Evolutionary conservation across 2,113 vertebrate genomes (phyloP), one percentile per base, ranked within the genome.

Genomic region (Albula goreensis): DNA sequence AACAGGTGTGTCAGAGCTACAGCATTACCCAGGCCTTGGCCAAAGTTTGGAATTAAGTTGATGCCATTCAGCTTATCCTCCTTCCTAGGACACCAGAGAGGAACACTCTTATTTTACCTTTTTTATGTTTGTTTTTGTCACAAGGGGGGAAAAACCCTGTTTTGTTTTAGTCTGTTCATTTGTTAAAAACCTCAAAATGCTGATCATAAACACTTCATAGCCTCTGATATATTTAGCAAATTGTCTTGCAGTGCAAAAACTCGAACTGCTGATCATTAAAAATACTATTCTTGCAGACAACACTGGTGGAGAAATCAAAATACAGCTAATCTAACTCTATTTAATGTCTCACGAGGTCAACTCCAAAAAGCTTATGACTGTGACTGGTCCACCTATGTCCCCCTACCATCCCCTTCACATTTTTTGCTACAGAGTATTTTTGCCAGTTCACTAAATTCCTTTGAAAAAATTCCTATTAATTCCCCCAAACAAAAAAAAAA

Each of bases 41-140:
- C 56, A 63, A 11, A 57, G 41, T 15, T 12, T 66, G 56, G 25
- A 78, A 49, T 81, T 51, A 17, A 87, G 57, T 25, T 22, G 78
- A 81, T 74, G 79, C 2, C n/a, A 25, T 41, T 48, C 84, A 81
- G 78, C 86, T 82, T 82, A 86, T 86, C 52, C 60, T 84, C 17
- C 9, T 81, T 78, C 15, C 63, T 60, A 82, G 52, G 82, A 57
- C 57, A 81, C 80, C 74, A 66, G 66, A 84, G 19, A 83, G 13
- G 25, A 80, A 17, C 12, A 51, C 87, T 85, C 86, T 84, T 13
- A 63, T 81, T 31, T 12, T 17, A 4, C 22, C 8, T 83, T 70
- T 49, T 41, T 57, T 22, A 3, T 51, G 50, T 53, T n/a, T 25
- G 12, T 11, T 50, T 9, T 12, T 50, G 4, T 17, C 48, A 49